Conservation (phyloP, 2,797 vertebrate genomes). For the Falco berigora region DNA sequence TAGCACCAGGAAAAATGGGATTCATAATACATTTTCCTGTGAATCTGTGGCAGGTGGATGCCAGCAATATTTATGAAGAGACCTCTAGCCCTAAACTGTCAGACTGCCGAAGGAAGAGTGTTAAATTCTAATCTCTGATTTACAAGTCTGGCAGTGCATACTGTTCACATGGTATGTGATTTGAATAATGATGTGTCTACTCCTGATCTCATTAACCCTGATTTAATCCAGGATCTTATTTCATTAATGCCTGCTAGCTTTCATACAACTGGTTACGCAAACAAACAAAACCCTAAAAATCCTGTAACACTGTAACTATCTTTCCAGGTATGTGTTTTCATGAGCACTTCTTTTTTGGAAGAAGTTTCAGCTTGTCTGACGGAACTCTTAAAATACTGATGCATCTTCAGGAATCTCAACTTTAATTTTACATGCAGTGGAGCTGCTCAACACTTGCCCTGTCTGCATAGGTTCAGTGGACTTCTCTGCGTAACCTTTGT, state of each 20-base stretch:
- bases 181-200: slow-evolving; percentile 43
- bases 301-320: background rate
- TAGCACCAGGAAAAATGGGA: background rate
- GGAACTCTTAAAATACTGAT: background rate
- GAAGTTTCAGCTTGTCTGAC: background rate
- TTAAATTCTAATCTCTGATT: slow-evolving; percentile 51
- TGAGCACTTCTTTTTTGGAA: background rate
- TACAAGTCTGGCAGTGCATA: background rate
- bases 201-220: slow-evolving; percentile 54
- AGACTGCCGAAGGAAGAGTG: background rate
- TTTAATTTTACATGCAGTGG: background rate
- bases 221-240: slow-evolving; percentile 32
- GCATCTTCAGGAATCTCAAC: background rate
- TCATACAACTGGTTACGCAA: slow-evolving; percentile 4
- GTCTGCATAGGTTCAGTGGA: background rate
- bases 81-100: slow-evolving; percentile 12
- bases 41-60: background rate
- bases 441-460: background rate
- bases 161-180: slow-evolving; percentile 25
- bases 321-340: background rate
- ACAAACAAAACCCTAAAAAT: slow-evolving; percentile 21
- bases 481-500: background rate
- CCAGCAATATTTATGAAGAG: background rate
- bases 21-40: background rate
- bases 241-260: slow-evolving; percentile 29